phyloP scores from a whole-genome alignment of 2,113 vertebrate species.

The Choloepus hoffmanni region DNA sequence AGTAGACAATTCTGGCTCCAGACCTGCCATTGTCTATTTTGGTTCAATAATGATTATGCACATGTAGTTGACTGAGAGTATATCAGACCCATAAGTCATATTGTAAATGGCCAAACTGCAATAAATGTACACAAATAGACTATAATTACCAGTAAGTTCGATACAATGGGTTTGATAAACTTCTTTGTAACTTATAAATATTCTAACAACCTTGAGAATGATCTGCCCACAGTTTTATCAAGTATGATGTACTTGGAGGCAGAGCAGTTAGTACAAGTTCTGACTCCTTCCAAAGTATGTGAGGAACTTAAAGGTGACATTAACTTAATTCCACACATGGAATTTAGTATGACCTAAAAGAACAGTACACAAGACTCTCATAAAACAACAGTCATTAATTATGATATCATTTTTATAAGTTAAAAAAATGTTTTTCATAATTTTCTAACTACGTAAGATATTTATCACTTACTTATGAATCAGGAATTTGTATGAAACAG shows the following conservation, averaged over 20 bases:
- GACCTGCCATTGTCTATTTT: slow-evolving; percentile 56
- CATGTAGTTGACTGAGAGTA: slow-evolving; percentile 61
- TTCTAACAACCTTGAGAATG: slow-evolving; percentile 49
- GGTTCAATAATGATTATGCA: slow-evolving; percentile 70
- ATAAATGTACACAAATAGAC: slow-evolving; percentile 65
- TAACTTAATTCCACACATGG: background rate
- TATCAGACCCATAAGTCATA: slow-evolving; percentile 59
- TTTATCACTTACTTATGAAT: background rate
- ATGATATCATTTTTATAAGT: background rate
- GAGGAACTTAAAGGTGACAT: background rate
- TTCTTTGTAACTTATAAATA: slow-evolving; percentile 66
- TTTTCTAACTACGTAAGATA: slow-evolving; percentile 20
- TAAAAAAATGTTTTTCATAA: background rate
- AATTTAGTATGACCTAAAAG: background rate
- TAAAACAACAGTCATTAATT: background rate
- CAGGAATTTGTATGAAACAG: background rate
- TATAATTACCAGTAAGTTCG: slow-evolving; percentile 65
- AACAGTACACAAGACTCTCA: background rate
- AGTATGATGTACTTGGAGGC: background rate
- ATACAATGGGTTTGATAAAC: slow-evolving; percentile 63
- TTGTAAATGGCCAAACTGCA: slow-evolving; percentile 65
- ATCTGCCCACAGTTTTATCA: background rate
- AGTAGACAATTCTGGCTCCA: slow-evolving; percentile 48
- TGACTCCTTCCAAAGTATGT: background rate
- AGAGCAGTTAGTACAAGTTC: background rate